Evolutionary conservation across 2,797 vertebrate genomes (phyloP), one percentile per base, ranked within the genome.

Genomic region (Taenioides sp.): DNA sequence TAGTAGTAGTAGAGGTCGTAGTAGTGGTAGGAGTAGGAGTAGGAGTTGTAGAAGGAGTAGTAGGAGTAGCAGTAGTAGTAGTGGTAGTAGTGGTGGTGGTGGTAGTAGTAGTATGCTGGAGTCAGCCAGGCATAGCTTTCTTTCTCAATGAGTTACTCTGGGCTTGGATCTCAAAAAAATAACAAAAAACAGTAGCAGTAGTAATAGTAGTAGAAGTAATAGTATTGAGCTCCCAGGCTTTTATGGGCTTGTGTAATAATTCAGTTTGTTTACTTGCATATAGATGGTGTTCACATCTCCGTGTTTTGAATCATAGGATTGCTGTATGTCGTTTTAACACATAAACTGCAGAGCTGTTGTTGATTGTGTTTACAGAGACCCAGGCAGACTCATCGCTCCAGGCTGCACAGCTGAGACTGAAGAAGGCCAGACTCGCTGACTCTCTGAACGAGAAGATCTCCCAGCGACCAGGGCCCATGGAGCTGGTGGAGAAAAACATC

Each of bases 401-500:
- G 76, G 97, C 98, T 84, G 96, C 96, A n/a, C 97, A 98, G 93
- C 93, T 99, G 95, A 98, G 94, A 86, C 86, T 99, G 88, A 99
- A 99, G 92, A 93, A 95, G 80, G 98, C 96, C 20, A 93, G 97
- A 5, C 82, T 99, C 74, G 94, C 96, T 1, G 96, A 98, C 79
- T 95, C 97, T 72, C 94, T 99, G 75, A 98, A 98, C 28, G 96
- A 98, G 86, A 99, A 97, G 92, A 96, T 99, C 20, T 91, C 96
- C 31, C 96, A 97, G 73, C 92, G 97, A 67, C 97, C 98, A 1
- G 97, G 97, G 2, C 95, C 97, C 3, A 95, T 99, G 96, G 97
- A 99, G 85, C 93, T 99, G 79, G 95, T 99, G 62, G 95, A 96
- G 92, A 99, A 99, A 87, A 99, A 99, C 86, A 99, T 99, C 89